Percentiles rank a stretch among this genome's conserved stretches.
Conservation (phyloP, 2,113 vertebrate genomes). For the Aegotheles bennettii region DNA sequence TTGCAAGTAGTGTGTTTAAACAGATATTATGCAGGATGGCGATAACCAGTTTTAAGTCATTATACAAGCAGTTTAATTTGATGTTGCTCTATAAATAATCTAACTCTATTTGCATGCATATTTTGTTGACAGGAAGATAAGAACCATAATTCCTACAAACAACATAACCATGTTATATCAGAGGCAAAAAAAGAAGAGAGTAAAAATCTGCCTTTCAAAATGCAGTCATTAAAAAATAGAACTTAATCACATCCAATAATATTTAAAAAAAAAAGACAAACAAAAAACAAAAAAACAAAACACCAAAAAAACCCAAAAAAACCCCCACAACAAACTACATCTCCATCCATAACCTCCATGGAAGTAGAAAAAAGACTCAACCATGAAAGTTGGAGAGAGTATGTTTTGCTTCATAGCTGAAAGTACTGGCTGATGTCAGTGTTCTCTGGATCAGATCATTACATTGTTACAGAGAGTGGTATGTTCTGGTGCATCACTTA, state of each 20-base stretch:
- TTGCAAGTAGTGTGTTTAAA: conserved; percentile 55
- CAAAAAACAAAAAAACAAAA: too few species aligned
- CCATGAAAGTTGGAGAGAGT: background rate
- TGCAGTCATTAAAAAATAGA: conserved; percentile 13
- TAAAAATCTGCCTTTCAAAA: conserved; percentile 30
- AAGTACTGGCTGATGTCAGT: background rate
- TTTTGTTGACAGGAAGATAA: conserved; percentile 65
- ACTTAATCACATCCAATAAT: background rate
- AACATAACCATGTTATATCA: conserved; percentile 57
- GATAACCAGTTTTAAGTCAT: conserved; percentile 66
- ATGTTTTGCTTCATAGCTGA: background rate
- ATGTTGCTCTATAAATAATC: conserved; percentile 70
- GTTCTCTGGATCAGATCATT: background rate
- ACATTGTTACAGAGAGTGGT: accelerated
- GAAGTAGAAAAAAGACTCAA: background rate
- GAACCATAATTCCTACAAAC: conserved; percentile 49
- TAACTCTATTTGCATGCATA: conserved; percentile 64
- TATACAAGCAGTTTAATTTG: conserved; percentile 68
- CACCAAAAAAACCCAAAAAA: too few species aligned
- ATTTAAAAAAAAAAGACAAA: background rate
- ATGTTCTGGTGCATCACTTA: background rate
- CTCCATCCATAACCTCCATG: background rate
- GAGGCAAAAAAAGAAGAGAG: background rate
- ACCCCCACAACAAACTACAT: background rate
- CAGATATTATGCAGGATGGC: conserved; percentile 41